Percentiles rank a stretch among this genome's conserved stretches.
These are phyloP conservation scores for Perizoma flavofasciatum DNA, from an alignment of 2,888 invertebrate genomes.

Conservation along the genomic window DNA sequence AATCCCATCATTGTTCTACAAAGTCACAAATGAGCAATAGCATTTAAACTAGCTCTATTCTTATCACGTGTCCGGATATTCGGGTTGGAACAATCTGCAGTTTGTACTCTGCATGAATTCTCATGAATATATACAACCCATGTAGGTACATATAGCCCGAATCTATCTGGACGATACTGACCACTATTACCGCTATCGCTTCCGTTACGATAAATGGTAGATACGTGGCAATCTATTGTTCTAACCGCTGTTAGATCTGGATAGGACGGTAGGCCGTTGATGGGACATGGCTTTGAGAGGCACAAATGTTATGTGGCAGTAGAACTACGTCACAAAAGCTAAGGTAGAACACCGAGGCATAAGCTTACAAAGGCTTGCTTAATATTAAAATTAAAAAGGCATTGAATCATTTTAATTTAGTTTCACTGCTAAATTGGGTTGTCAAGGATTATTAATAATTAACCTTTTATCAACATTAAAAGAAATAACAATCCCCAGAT, in stretches of 20 bases:
- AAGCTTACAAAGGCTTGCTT: no score
- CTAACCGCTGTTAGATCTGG: conserved; percentile 46
- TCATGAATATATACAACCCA: conserved; percentile 45
- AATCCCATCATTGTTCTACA: conserved; percentile 25
- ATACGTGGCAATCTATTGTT: conserved; percentile 71
- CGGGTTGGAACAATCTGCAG: conserved; percentile 26
- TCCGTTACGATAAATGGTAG: conserved; percentile 70
- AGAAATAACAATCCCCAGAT: no score
- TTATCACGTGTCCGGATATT: conserved; percentile 33
- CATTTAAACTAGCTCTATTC: conserved; percentile 29
- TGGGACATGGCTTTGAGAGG: conserved; percentile 25
- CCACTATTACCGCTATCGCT: conserved; percentile 77
- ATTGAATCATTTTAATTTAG: no score
- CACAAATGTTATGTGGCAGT: conserved; percentile 6
- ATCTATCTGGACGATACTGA: conserved; percentile 69
- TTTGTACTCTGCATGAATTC: conserved; percentile 59
- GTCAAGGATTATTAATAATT: no score
- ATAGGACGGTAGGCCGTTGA: conserved; percentile 24
- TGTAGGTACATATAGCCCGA: conserved; percentile 59
- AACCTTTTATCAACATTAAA: no score
- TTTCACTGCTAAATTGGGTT: no score
- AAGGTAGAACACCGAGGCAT: no score
- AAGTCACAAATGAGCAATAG: conserved; percentile 41
- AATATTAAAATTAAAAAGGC: no score
- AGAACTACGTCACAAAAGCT: not conserved